Evolutionary conservation across 2,797 vertebrate genomes (phyloP).

Genomic region (Heliangelus exortis): DNA sequence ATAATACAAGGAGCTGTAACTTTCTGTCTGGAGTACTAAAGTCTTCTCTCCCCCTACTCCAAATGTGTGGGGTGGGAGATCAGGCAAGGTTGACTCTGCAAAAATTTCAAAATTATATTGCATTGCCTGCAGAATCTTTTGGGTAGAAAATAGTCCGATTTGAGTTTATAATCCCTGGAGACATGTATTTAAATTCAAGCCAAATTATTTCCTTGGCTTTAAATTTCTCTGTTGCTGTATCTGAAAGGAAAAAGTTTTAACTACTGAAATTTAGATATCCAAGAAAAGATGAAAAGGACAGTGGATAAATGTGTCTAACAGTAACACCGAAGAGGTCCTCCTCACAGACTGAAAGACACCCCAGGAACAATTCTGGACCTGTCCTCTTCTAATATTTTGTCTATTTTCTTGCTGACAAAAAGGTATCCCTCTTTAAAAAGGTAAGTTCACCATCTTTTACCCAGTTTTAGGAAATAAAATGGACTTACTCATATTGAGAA

Average conservation of each 20-base stretch:
- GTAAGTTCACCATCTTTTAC: not conserved
- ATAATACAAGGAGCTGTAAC: not conserved
- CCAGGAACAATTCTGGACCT: constrained; percentile 6
- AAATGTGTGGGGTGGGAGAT: rapidly evolving
- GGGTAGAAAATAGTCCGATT: not conserved
- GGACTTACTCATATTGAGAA: not conserved
- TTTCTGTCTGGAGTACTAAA: not conserved
- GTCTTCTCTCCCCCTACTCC: not conserved
- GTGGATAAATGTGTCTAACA: constrained; percentile 37
- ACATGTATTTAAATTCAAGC: constrained; percentile 30
- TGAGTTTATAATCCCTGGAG: constrained; percentile 6
- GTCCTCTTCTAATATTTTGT: not conserved
- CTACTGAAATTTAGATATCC: constrained; percentile 44
- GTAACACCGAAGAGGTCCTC: not conserved
- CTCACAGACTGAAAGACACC: constrained; percentile 11
- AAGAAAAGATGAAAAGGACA: constrained; percentile 36
- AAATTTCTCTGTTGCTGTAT: not conserved
- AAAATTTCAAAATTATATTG: not conserved
- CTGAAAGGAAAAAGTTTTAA: constrained; percentile 50
- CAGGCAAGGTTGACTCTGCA: not conserved
- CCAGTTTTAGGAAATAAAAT: constrained; percentile 29
- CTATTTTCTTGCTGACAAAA: not conserved
- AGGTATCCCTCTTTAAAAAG: not conserved
- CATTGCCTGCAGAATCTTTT: not conserved
- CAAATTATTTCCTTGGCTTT: constrained; percentile 28